Base-by-base conservation (phyloP, 1,140 invertebrate genomes). In the Aphelenchoides besseyi region DNA sequence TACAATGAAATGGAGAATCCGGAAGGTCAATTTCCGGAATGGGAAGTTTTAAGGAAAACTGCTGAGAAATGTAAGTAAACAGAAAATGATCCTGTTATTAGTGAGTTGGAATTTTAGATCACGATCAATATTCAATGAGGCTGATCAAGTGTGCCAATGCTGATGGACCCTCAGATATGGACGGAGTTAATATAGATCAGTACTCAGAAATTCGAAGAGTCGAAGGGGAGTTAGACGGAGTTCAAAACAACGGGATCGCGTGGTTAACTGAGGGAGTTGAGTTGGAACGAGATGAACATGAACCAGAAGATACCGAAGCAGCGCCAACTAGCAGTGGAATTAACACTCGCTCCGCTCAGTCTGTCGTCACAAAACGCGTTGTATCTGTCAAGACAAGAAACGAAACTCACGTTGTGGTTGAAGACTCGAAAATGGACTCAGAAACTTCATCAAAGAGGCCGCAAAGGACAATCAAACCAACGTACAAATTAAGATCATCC, bases 31-130 rank as follows among this genome's bases (percentile, higher is more conserved):
- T 66, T 41, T 30, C 63, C 63, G 18, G 63, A 66, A 33, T 66
- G 63, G 63, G 63, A 66, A 53, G 12, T 66, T 32, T 12, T 66
- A 16, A 37, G 30, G 36, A 9, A 33, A 2, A 33, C n/a, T 12
- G 63, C 63, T 23, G 32, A 66, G 32, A 66, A 66, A 66, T 66
- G 63, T 66, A 53, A 66, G 18, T 59, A 5, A 59, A 59, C 5
- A 29, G 55, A 48, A 48, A 5, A 59, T 59, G 5, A 8, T n/a
- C n/a, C n/a, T n/a, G n/a, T n/a, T n/a, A 23, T 1, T 52, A 2
- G n/a, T 52, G 1, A n/a, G 1, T 52, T n/a, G n/a, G n/a, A n/a
- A n/a, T 0, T 66, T 66, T 53, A 66, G 63, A 36, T 23, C 63
- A 66, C 36, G n/a, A 33, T 3, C 63, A 66, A 53, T 66, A 36